Conservation (phyloP, 2,797 vertebrate species). For the Sebastes hubbsi region DNA sequence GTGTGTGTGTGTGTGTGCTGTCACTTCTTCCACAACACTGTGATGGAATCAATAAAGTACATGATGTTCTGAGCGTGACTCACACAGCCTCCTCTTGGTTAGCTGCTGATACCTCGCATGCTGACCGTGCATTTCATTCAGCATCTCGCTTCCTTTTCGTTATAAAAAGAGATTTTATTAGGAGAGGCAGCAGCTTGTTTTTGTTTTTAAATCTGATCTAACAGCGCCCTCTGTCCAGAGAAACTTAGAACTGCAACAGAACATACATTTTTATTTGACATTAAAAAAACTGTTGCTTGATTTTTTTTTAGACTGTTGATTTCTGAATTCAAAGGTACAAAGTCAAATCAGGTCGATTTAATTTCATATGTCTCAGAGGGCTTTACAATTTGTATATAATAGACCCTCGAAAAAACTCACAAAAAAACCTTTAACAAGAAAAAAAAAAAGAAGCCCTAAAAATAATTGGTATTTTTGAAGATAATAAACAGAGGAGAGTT, state of each 20-base stretch:
- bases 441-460: neutral
- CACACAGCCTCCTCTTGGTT: neutral
- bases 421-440: neutral
- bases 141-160: neutral
- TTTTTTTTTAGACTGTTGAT: neutral
- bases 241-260: conserved; percentile 33
- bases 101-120: conserved; percentile 3
- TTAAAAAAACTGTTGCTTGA: neutral
- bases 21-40: neutral
- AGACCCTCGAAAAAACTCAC: neutral
- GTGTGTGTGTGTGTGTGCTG: conserved; percentile 8
- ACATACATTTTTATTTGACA: neutral
- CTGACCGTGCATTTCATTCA: conserved; percentile 27
- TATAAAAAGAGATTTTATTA: neutral
- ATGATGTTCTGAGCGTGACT: conserved; percentile 26
- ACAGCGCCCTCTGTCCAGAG: conserved; percentile 62
- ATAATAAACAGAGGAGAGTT: neutral
- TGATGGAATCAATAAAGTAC: conserved; percentile 33
- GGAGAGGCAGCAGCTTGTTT: neutral
- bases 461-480: too few relatives aligned
- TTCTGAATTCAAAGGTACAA: neutral
- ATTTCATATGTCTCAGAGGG: too few relatives aligned
- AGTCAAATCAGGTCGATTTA: neutral
- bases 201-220: conserved; percentile 35
- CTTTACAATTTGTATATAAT: neutral